Base-by-base conservation (phyloP, 2,888 invertebrate genomes). In the Cryptocheilus praepositus region DNA sequence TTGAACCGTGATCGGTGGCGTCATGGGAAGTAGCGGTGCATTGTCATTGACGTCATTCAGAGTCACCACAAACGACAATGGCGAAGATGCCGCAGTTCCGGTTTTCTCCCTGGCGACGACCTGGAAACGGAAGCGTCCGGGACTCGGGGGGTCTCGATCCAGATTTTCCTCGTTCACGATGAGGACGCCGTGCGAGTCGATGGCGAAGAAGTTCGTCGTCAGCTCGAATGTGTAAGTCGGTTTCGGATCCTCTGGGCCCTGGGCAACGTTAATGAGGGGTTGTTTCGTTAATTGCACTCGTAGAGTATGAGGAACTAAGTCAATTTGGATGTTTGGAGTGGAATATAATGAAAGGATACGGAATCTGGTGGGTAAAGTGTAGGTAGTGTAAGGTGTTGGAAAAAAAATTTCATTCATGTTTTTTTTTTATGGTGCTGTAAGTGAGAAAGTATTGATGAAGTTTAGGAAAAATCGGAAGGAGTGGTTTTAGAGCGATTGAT, bases 11-110 rank as follows among this genome's bases (percentile, higher is more conserved):
- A 96, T 93, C 0, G 96, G 95, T n/a, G 94, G 91, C 4, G 95
- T 93, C 89, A 94, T 94, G 0, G 95, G 93, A 78, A 97, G 90
- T 67, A 93, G 90, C 0, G 97, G 97, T 0, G 95, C 92, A 87
- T 97, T 97, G 86, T 97, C 97, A 85, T 97, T 97, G 56, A 94
- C 93, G 87, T 97, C 96, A 69, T 94, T 91, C 66, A 96, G 89
- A 52, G 92, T 91, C 0, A 97, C 96, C 0, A 94, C 92, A 49
- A 97, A 87, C 0, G 95, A 94, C 18, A 95, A 89, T 0, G 97
- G 97, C 4, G 96, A 93, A 71, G 96, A 96, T 1, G 96, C 96
- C 0, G 95, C 95, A 25, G 91, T 91, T 0, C 94, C 95, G 57
- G 91, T 93, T 59, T 92, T 93, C 89, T 97, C 96, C 3, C 96